A percentile compares a stretch with the other conserved stretches of the same genome.
These are phyloP conservation scores for Drosophila tsacasi DNA, from an alignment of 1,140 invertebrate species.

Conservation along the genomic window DNA sequence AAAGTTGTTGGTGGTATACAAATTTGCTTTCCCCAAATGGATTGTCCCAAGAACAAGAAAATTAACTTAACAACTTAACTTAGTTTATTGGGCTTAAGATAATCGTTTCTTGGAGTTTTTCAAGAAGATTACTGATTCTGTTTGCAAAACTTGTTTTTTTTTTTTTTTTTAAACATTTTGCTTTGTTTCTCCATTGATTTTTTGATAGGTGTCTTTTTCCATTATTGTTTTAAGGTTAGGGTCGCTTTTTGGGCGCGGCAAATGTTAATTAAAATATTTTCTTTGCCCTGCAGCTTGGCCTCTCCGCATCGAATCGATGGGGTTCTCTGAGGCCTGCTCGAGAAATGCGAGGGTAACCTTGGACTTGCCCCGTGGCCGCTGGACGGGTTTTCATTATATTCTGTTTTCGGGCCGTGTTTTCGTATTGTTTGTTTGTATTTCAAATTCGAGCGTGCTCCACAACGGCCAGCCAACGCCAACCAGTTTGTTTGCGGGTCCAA, in stretches of 20 bases:
- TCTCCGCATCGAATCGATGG: slow-evolving; percentile 34
- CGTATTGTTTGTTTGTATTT: slow-evolving; percentile 58
- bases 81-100: neutral
- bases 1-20: neutral
- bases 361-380: slow-evolving; percentile 61
- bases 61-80: neutral
- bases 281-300: slow-evolving; percentile 66
- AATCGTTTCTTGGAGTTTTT: neutral
- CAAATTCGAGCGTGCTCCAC: slow-evolving; percentile 48
- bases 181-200: neutral
- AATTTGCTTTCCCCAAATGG: neutral
- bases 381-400: slow-evolving; percentile 28
- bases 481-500: slow-evolving; percentile 58
- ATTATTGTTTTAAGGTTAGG: slow-evolving; percentile 57
- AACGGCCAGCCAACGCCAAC: slow-evolving; percentile 24
- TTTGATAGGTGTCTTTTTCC: neutral
- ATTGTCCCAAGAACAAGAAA: neutral
- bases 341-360: slow-evolving; percentile 59
- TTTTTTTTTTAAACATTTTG: too few relatives aligned
- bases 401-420: slow-evolving; percentile 34
- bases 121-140: too few relatives aligned
- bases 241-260: slow-evolving; percentile 58
- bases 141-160: neutral
- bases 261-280: slow-evolving; percentile 71
- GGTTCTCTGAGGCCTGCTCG: slow-evolving; percentile 9